Percentiles rank a stretch among this genome's conserved stretches.
Conservation (phyloP, 2,113 vertebrate genomes). For the Sula dactylatra region DNA sequence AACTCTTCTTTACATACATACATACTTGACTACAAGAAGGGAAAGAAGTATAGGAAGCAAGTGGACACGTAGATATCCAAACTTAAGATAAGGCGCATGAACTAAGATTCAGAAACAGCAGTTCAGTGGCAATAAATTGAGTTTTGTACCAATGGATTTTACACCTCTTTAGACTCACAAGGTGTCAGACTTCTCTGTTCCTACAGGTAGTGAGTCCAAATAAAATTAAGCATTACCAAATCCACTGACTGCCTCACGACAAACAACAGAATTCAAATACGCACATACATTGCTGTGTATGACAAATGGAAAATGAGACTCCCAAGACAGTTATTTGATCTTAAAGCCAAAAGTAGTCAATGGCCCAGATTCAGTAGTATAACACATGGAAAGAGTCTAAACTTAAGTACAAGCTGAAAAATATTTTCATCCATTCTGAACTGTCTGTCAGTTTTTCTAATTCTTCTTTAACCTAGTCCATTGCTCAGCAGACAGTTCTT, state of each 20-base stretch:
- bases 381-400: neutral
- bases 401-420: neutral
- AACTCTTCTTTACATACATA: neutral
- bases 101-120: neutral
- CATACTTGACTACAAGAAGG: neutral
- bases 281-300: neutral
- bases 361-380: neutral
- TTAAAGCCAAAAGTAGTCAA: neutral
- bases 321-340: neutral
- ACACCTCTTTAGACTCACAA: neutral
- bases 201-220: neutral
- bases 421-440: neutral
- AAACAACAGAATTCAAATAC: neutral
- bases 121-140: neutral
- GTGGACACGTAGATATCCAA: neutral
- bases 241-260: neutral
- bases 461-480: neutral
- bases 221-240: neutral
- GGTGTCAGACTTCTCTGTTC: neutral
- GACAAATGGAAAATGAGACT: neutral
- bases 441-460: neutral
- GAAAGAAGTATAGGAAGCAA: neutral
- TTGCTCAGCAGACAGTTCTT: neutral
- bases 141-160: neutral
- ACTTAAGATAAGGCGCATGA: fast-evolving